Evolutionary conservation across 2,888 invertebrate genomes (phyloP).

Genomic region (Fissipunctia ypsillon): DNA sequence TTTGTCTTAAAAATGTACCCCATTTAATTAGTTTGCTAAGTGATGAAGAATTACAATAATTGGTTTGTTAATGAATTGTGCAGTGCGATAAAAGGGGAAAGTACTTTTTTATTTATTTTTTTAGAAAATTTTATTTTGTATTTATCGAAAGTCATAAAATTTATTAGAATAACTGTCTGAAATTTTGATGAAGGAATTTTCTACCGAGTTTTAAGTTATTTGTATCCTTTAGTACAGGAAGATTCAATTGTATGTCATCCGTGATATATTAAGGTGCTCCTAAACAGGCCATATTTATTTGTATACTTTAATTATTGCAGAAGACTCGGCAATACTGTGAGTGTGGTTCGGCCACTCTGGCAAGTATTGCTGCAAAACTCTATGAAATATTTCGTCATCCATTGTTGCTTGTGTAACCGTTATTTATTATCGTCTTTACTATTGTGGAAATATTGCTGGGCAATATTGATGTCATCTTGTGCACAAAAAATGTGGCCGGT

Average conservation of each 20-base stretch:
- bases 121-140: neutral
- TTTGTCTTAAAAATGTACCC: neutral
- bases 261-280: neutral
- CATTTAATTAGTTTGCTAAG: neutral
- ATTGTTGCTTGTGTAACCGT: neutral
- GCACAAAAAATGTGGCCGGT: neutral
- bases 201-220: neutral
- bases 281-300: neutral
- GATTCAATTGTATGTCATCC: neutral
- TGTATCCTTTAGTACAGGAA: neutral
- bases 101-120: too few relatives aligned
- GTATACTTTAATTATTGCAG: neutral
- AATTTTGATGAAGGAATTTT: neutral
- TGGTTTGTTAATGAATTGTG: constrained; percentile 1
- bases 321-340: neutral
- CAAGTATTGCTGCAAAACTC: neutral
- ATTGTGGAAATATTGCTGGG: neutral
- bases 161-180: neutral
- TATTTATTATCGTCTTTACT: too few relatives aligned
- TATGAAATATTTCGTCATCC: neutral
- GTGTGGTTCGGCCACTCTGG: neutral
- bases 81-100: neutral
- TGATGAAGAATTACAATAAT: constrained; percentile 9
- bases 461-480: neutral
- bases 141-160: neutral